phyloP scores from a whole-genome alignment of 1,140 invertebrate species.

The Ganaspis sp. region DNA sequence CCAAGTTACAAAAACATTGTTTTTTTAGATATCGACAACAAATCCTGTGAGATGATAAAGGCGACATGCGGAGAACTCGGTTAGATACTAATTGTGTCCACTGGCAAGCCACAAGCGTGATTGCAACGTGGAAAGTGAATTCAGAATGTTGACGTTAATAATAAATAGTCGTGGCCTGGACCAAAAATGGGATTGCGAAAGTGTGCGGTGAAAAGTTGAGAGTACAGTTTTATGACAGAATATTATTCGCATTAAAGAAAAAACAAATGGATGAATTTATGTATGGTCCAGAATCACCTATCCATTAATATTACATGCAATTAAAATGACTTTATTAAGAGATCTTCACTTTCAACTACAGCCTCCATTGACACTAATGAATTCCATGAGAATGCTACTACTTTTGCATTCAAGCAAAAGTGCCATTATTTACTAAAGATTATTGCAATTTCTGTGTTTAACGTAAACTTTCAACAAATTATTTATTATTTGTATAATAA shows the following conservation, averaged over 20 bases:
- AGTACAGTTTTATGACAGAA: neutral
- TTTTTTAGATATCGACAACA: neutral
- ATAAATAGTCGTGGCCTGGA: constrained; percentile 25
- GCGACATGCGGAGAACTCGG: neutral
- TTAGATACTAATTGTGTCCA: constrained; percentile 26
- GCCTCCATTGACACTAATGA: neutral
- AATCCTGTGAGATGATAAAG: constrained; percentile 8
- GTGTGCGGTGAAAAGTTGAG: constrained; percentile 3
- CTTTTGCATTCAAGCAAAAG: neutral
- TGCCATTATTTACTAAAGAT: neutral
- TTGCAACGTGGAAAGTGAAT: constrained; percentile 27
- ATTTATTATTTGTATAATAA: too few relatives aligned
- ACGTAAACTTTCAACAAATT: too few relatives aligned
- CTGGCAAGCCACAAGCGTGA: constrained; percentile 10
- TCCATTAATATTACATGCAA: neutral
- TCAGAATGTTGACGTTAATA: constrained; percentile 27
- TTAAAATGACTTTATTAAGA: neutral
- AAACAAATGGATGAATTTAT: neutral
- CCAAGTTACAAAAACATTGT: too few relatives aligned
- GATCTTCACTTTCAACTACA: neutral
- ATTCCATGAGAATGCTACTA: neutral
- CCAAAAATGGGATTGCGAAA: constrained; percentile 26
- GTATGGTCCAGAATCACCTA: neutral
- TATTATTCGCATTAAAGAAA: constrained; percentile 1
- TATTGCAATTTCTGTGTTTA: too few relatives aligned